Conservation (phyloP, 2,888 invertebrate genomes). For the Synergus itoensis region DNA sequence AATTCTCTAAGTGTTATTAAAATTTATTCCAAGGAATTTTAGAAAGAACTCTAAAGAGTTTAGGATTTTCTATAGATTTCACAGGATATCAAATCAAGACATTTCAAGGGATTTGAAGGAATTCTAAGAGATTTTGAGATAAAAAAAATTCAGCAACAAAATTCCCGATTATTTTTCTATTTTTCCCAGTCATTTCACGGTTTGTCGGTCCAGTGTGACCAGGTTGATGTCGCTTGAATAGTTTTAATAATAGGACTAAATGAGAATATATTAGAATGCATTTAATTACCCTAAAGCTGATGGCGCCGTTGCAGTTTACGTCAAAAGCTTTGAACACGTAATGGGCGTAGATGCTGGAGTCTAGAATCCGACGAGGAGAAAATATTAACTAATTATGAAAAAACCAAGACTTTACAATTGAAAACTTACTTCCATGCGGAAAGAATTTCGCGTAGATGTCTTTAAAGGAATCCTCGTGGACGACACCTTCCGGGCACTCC, state of each 20-base stretch:
- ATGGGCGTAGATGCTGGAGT: conserved; percentile 97
- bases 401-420: conserved; percentile 54
- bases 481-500: conserved; percentile 98
- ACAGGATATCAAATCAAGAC: no score
- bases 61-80: no score
- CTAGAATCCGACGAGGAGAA: conserved; percentile 79
- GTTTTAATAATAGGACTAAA: background rate
- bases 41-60: no score
- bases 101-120: no score
- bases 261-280: conserved; percentile 26
- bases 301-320: conserved; percentile 97
- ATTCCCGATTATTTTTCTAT: no score
- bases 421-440: conserved; percentile 97
- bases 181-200: no score
- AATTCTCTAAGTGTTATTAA: no score
- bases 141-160: no score
- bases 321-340: conserved; percentile 99
- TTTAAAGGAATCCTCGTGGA: conserved; percentile 98
- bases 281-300: conserved; percentile 96
- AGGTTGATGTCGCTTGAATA: no score
- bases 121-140: no score
- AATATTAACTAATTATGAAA: conserved; percentile 59
- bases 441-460: conserved; percentile 99
- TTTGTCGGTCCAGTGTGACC: no score
- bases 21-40: no score